Evolutionary conservation across 2,888 invertebrate species (phyloP), one percentile per base, ranked within the genome.

Genomic region (Stenoptilia bipunctidactyla): DNA sequence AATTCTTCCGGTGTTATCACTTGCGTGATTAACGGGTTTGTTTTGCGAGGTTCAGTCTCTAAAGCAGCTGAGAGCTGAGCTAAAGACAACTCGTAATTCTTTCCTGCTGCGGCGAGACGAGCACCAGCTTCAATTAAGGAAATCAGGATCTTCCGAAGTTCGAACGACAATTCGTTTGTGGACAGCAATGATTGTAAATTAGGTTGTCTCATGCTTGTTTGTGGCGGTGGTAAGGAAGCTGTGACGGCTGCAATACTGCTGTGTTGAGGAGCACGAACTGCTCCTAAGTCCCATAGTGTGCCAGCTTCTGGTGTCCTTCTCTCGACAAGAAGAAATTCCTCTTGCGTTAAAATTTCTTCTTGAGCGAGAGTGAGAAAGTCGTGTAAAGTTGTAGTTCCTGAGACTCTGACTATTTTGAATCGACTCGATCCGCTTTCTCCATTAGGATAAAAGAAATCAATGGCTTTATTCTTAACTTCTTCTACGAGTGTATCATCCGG

Each of bases 401-500:
- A 5, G 9, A 25, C 25, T 5, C 25, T 5, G 5, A 25, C 25
- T 25, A 25, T 25, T 25, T 25, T 25, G 9, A 25, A 25, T 9
- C 25, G 25, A 5, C 25, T 9, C 5, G 5, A 6, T 25, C 25
- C 25, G 5, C 9, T 5, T 9, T 25, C 25, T 25, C 25, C 25
- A 25, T 25, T 25, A 6, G 25, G 25, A 25, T 25, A 25, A 25
- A 25, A 25, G 9, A 6, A 9, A 6, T 25, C 9, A 25, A 25
- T 25, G 5, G 25, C 5, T 25, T 25, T 25, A 9, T 25, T 25
- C 9, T 25, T 25, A 6, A 25, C 25, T 6, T 25, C 25, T 25
- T 25, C 25, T 25, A 25, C 9, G 5, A 25, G 25, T 25, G 15
- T 34, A 47, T 27, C 14, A 45, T 9, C 25, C 5, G 25, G 9